Conservation (phyloP, 2,113 vertebrate genomes). For the Notothenia coriiceps region DNA sequence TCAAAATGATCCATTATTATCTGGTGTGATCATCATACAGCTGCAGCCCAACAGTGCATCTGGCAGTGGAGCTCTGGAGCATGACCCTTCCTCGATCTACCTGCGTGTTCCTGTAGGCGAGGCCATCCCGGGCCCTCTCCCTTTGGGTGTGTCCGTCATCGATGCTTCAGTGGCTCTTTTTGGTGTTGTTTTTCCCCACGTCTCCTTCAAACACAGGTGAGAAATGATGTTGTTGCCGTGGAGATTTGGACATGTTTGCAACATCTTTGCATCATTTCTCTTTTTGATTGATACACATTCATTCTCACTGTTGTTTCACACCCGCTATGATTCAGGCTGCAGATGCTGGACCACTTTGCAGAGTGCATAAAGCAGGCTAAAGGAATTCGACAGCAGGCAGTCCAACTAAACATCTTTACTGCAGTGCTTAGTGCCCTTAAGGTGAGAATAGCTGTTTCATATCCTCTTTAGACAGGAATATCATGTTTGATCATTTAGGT, state of each 20-base stretch:
- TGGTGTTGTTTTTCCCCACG: slow-evolving; percentile 98
- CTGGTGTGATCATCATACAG: slow-evolving; percentile 74
- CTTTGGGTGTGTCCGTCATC: slow-evolving; percentile 96
- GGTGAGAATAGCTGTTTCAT: slow-evolving; percentile 79
- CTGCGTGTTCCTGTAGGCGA: slow-evolving; percentile 94
- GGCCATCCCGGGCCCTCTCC: slow-evolving; percentile 95
- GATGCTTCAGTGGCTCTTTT: slow-evolving; percentile 98
- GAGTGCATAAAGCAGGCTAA: slow-evolving; percentile 99
- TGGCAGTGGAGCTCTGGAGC: slow-evolving; percentile 96
- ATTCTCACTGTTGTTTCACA: not conserved
- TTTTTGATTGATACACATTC: slow-evolving; percentile 3
- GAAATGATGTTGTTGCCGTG: not conserved
- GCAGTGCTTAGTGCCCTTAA: slow-evolving; percentile 98
- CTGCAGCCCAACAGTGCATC: slow-evolving; percentile 98
- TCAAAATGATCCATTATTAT: not conserved
- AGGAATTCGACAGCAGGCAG: slow-evolving; percentile 97
- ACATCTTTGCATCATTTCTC: no score
- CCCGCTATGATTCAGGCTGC: slow-evolving; percentile 84
- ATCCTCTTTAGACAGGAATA: not conserved
- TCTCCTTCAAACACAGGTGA: slow-evolving; percentile 97
- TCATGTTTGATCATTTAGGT: not conserved
- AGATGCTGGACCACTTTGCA: slow-evolving; percentile 99
- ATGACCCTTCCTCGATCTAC: slow-evolving; percentile 98
- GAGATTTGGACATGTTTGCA: slow-evolving; percentile 29
- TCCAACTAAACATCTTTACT: slow-evolving; percentile 98